phyloP scores from a whole-genome alignment of 2,113 vertebrate genomes.

The Paramisgurnus dabryanus region DNA sequence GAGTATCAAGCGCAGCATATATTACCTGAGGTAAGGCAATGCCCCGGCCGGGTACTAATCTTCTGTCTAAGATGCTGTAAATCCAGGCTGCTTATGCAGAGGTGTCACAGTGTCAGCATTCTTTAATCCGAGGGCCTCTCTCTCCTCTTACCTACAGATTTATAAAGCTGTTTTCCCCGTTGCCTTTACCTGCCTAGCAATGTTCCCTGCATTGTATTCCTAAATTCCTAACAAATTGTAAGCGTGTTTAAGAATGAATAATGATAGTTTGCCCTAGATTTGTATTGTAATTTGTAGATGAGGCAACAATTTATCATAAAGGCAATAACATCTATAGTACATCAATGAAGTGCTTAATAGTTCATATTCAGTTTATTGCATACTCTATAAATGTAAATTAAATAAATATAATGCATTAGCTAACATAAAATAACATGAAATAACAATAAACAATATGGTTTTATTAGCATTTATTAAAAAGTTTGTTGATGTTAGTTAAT shows the following conservation, averaged over 20 bases:
- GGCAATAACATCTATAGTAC: not conserved
- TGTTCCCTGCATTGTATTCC: not conserved
- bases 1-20: not conserved
- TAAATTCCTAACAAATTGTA: not conserved
- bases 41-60: constrained; percentile 51
- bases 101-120: constrained; percentile 66
- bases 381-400: too few relatives aligned
- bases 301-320: too few relatives aligned
- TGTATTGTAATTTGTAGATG: too few relatives aligned
- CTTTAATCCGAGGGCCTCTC: constrained; percentile 60
- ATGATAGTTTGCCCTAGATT: too few relatives aligned
- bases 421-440: too few relatives aligned
- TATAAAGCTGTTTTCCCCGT: constrained; percentile 39
- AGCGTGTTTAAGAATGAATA: too few relatives aligned
- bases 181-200: not conserved
- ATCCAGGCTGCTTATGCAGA: constrained; percentile 69
- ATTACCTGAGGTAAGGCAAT: constrained; percentile 28
- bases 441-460: too few relatives aligned
- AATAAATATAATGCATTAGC: too few relatives aligned
- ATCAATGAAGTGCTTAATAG: not conserved
- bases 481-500: too few relatives aligned
- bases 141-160: constrained; percentile 63
- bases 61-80: constrained; percentile 43
- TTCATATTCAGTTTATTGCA: too few relatives aligned
- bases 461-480: too few relatives aligned